Conservation (phyloP, 2,797 vertebrate genomes). For the Sparidentex hasta region DNA sequence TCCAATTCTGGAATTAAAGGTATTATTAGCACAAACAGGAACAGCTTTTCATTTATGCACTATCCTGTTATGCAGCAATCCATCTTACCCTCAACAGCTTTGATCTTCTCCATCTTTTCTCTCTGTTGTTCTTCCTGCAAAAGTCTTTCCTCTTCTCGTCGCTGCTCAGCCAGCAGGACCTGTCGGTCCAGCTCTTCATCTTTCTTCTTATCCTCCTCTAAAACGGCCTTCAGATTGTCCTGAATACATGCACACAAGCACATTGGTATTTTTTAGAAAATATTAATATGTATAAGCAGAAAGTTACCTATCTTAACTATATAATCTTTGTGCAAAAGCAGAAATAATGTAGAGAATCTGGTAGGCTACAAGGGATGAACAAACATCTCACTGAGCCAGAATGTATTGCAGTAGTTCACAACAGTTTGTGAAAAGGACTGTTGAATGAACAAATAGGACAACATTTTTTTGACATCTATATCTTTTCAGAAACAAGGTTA, state of each 20-base stretch:
- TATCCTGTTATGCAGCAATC: not conserved
- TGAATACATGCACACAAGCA: constrained; percentile 57
- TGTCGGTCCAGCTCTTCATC: constrained; percentile 94
- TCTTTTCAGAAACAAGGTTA: not conserved
- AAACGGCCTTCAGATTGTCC: constrained; percentile 82
- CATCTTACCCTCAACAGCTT: constrained; percentile 93
- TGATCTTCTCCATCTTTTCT: constrained; percentile 93
- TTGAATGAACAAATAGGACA: not conserved
- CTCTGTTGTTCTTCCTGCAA: constrained; percentile 93
- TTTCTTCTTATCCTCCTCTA: constrained; percentile 88
- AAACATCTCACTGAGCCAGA: not conserved
- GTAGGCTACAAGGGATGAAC: too few species aligned
- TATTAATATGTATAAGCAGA: not conserved
- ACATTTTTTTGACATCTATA: not conserved
- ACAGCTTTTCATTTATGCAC: not conserved
- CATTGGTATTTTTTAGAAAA: not conserved
- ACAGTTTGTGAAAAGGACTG: too few species aligned
- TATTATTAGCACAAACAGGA: not conserved
- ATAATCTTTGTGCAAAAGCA: not conserved
- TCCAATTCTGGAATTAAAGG: not conserved
- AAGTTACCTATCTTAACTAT: not conserved
- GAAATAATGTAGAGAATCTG: not conserved
- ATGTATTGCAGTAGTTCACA: not conserved
- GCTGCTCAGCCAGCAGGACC: constrained; percentile 93
- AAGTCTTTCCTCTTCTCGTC: constrained; percentile 93